Base-by-base conservation (phyloP, 2,888 invertebrate genomes). In the Hirtodrosophila duncani region DNA sequence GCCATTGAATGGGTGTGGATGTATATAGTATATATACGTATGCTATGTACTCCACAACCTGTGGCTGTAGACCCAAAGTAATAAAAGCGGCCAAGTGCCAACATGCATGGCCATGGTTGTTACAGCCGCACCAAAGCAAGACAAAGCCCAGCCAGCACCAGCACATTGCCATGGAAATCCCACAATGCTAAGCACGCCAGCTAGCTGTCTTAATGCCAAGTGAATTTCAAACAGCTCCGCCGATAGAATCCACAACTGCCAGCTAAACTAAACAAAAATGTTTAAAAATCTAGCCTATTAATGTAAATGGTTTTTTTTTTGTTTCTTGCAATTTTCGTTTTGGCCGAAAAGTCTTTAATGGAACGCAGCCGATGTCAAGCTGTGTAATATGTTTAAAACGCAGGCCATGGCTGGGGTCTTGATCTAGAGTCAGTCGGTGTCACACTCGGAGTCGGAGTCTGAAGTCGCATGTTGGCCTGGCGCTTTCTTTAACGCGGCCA, bases 361-460 rank as follows among this genome's bases (percentile, higher is more conserved):
- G 72, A 71, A 71, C 78, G 78, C 78, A 74, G 64, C 46, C 56
- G 69, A 75, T 62, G 72, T 72, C 72, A 72, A 78, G 78, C 81
- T 69, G 81, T 72, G n/a, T 72, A 81, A 81, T 59, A 59, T 66
- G 57, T 44, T 14, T 55, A 61, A 60, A 60, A 52, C 53, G 41
- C 57, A 41, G 41, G 18, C 55, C 33, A 31, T 34, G 53, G 14
- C 41, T 41, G 29, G 60, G 51, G 60, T 57, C 52, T 38, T 13
- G 20, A n/a, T n/a, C n/a, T n/a, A n/a, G 34, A 21, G 21, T 56
- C 38, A 60, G 58, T 53, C 30, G 29, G 30, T 36, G 20, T 36
- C 36, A 9, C 21, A 21, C 14, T 13, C 31, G 16, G 31, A 14
- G 16, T n/a, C 18, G 37, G 51, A 23, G 51, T 42, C 43, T 29